Percentiles rank a stretch among this genome's conserved stretches.
phyloP scores from a whole-genome alignment of 2,797 vertebrate species.

The Semotilus atromaculatus region DNA sequence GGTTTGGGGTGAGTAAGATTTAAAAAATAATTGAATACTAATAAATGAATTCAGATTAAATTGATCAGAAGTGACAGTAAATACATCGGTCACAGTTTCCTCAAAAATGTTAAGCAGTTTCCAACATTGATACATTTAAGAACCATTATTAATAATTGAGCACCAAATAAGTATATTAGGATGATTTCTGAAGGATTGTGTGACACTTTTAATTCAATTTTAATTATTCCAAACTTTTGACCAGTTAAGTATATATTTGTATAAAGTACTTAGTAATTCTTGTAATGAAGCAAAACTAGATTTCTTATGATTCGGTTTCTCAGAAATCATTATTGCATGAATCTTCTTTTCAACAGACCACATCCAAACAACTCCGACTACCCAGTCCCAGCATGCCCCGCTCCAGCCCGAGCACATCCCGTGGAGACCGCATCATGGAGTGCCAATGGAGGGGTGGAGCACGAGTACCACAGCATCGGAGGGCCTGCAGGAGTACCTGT shows the following conservation, averaged over 20 bases:
- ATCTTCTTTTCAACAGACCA: constrained; percentile 64
- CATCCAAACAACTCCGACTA: constrained; percentile 84
- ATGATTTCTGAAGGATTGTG: neutral
- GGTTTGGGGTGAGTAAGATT: too few species aligned
- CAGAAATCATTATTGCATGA: neutral
- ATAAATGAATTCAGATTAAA: neutral
- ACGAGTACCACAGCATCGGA: constrained; percentile 89
- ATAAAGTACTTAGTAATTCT: neutral
- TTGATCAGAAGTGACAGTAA: neutral
- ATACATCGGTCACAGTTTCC: neutral
- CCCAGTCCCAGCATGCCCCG: constrained; percentile 80
- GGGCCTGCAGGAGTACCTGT: constrained; percentile 51
- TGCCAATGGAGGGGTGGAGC: constrained; percentile 79
- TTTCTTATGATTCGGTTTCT: neutral
- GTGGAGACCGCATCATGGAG: constrained; percentile 64
- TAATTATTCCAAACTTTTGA: neutral
- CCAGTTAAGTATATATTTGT: neutral
- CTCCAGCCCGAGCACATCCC: constrained; percentile 77
- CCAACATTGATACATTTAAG: neutral
- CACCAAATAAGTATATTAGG: neutral
- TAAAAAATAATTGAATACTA: neutral
- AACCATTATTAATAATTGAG: neutral
- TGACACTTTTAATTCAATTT: neutral
- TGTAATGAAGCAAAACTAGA: neutral
- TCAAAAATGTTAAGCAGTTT: neutral